A percentile compares a stretch with the other conserved stretches of the same genome.
Conservation (phyloP, 2,888 invertebrate species). For the Luperina nickerlii region DNA sequence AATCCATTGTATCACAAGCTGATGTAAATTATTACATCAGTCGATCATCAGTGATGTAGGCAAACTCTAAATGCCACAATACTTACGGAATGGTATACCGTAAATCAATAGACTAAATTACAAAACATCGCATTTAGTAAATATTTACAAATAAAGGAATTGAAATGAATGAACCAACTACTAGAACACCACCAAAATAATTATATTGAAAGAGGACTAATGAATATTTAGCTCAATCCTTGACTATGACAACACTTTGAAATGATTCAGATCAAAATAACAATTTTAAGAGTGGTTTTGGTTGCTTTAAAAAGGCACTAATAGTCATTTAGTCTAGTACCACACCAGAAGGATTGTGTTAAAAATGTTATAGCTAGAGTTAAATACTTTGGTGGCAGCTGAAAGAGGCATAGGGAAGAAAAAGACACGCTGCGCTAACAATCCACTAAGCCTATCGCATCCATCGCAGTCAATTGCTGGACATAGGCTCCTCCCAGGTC, state of each 20-base stretch:
- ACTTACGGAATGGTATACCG: not conserved
- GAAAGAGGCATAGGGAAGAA: not conserved
- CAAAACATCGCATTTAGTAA: not conserved
- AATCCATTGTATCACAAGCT: not conserved
- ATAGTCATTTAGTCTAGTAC: not conserved
- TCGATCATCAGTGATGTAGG: slow-evolving; percentile 10
- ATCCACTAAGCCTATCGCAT: not conserved
- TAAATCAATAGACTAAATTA: not conserved
- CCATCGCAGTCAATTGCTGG: not conserved
- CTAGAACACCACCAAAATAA: slow-evolving; percentile 1
- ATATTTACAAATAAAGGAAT: slow-evolving; percentile 1
- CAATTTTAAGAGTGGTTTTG: not conserved
- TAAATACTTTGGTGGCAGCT: not conserved
- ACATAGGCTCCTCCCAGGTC: not conserved
- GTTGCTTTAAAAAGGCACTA: not conserved
- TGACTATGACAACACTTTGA: slow-evolving; percentile 51
- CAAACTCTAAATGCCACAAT: not conserved
- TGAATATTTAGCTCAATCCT: slow-evolving; percentile 41
- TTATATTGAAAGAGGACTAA: slow-evolving; percentile 17
- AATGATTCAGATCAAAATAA: slow-evolving; percentile 45
- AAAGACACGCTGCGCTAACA: not conserved
- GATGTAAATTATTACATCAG: not conserved
- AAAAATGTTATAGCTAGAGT: not conserved
- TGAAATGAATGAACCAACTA: slow-evolving; percentile 4
- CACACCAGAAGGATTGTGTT: not conserved